A percentile compares a stretch with the other conserved stretches of the same genome.
phyloP scores from a whole-genome alignment of 2,888 invertebrate genomes.

The Nomada fucata region DNA sequence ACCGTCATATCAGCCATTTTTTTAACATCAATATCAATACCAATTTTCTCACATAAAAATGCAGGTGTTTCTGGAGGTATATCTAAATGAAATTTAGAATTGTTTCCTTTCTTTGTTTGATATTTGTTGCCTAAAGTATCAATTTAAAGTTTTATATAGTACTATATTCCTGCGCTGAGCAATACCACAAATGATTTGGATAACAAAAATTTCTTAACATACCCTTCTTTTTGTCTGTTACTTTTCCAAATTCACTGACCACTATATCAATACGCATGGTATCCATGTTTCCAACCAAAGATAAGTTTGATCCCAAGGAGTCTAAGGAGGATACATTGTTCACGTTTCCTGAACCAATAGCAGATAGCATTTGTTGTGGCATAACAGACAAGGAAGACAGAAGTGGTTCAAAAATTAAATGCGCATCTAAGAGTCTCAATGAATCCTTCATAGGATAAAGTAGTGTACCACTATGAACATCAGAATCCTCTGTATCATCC shows the following conservation, averaged over 20 bases:
- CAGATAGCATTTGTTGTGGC: slow-evolving; percentile 92
- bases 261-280: slow-evolving; percentile 96
- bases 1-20: slow-evolving; percentile 96
- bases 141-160: slow-evolving; percentile 1
- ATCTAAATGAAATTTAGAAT: slow-evolving; percentile 85
- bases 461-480: slow-evolving; percentile 86
- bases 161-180: not conserved
- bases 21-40: slow-evolving; percentile 94
- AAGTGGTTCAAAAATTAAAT: slow-evolving; percentile 96
- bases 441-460: slow-evolving; percentile 93
- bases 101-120: slow-evolving; percentile 76
- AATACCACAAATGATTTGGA: not conserved
- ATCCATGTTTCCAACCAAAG: slow-evolving; percentile 93
- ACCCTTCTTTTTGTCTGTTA: slow-evolving; percentile 86
- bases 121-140: slow-evolving; percentile 80
- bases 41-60: slow-evolving; percentile 96
- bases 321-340: slow-evolving; percentile 90
- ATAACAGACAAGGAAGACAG: slow-evolving; percentile 95
- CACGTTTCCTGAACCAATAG: slow-evolving; percentile 84
- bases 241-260: slow-evolving; percentile 92
- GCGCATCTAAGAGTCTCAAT: slow-evolving; percentile 94
- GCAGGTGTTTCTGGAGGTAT: slow-evolving; percentile 92
- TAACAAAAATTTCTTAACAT: slow-evolving; percentile 78
- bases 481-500: slow-evolving; percentile 82
- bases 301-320: slow-evolving; percentile 94